Base-by-base conservation (phyloP, 2,797 vertebrate genomes). In the Darevskia nairensis region DNA sequence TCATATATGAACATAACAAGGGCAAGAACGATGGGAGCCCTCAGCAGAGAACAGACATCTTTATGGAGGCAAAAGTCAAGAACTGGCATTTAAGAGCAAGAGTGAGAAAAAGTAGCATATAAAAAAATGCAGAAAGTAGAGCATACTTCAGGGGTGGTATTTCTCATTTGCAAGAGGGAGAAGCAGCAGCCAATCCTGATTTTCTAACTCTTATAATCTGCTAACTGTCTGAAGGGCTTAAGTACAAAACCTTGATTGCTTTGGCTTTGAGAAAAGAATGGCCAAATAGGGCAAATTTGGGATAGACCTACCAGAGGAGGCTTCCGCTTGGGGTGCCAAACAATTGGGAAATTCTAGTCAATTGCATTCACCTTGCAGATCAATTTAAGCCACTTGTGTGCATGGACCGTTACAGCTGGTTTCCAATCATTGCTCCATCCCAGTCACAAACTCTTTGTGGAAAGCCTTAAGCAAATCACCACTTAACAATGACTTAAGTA, bases 21-120 rank as follows among this genome's bases (percentile, higher is more conserved):
- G n/a, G 59, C 27, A 50, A 85, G 82, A 71, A 90, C 61, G 74
- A 44, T 83, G 46, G 61, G 71, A 86, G 35, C 66, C 25, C 41
- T 77, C 13, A n/a, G 11, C 61, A 68, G 50, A 79, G 41, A 86
- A 78, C 77, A 27, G 23, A 44, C 50, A 46, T 32, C 59, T 82
- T 82, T 39, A 84, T 8, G 35, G 35, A 69, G 79, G 81, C 6
- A 27, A 81, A 19, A n/a, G 27, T 41, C 6, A 66, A 76, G 21
- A 82, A 87, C 11, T 21, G 74, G 29, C 50, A 69, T 64, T 32
- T 84, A 85, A 21, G 50, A 74, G 50, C 35, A 59, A 80, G 25
- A 29, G 1, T 25, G 50, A 21, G 46, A 8, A 78, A 77, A 83
- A 68, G 29, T 9, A 15, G 3, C 39, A 25, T 29, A 77, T 2